A percentile compares a stretch with the other conserved stretches of the same genome.
Conservation (phyloP, 2,888 invertebrate genomes). For the Syritta pipiens region DNA sequence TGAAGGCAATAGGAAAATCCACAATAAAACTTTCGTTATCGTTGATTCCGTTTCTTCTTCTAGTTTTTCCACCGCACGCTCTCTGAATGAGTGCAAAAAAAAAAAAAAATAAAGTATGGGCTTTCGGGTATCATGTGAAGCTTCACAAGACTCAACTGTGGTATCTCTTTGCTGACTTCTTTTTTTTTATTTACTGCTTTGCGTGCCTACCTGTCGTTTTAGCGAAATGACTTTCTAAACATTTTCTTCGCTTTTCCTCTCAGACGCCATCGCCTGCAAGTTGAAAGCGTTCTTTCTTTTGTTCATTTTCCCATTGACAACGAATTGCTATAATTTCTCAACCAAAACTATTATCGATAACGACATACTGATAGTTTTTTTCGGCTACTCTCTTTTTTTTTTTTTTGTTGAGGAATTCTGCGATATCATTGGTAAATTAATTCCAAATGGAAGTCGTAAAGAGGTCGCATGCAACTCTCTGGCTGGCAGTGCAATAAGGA, state of each 20-base stretch:
- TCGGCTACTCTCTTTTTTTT: neutral
- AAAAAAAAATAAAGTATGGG: no score
- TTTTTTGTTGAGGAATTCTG: neutral
- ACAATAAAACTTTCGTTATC: conserved; percentile 62
- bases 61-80: conserved; percentile 18
- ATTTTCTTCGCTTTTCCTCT: conserved; percentile 36
- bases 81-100: no score
- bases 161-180: conserved; percentile 29
- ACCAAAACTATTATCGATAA: neutral
- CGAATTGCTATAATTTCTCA: neutral
- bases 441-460: neutral
- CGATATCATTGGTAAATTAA: conserved; percentile 29
- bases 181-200: conserved; percentile 6
- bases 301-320: conserved; percentile 5
- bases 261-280: neutral
- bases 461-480: neutral
- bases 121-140: conserved; percentile 40
- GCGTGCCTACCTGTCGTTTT: conserved; percentile 57
- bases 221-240: conserved; percentile 57
- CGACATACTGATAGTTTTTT: neutral
- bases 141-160: conserved; percentile 34
- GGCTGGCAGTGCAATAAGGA: conserved; percentile 41
- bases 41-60: conserved; percentile 22
- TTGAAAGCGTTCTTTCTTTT: conserved; percentile 8
- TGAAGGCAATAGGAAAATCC: conserved; percentile 26